Percentiles rank a stretch among this genome's conserved stretches.
These are phyloP conservation scores for Leptatherina wallacei DNA, from an alignment of 2,797 vertebrate species.

Conservation along the genomic window DNA sequence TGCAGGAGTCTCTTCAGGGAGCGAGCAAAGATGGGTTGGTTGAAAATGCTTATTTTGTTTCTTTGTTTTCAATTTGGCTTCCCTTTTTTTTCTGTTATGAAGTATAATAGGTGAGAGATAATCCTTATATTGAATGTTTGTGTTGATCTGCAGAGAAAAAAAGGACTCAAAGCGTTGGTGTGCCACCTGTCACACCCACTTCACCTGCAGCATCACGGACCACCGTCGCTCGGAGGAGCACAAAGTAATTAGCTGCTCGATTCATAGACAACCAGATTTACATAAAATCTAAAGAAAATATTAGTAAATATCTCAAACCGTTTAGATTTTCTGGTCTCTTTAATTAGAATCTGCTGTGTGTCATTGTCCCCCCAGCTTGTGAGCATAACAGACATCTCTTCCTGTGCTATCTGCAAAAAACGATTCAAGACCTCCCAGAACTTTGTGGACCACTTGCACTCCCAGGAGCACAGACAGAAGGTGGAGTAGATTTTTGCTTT, in stretches of 20 bases:
- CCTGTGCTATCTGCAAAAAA: conserved; percentile 92
- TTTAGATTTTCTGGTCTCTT: neutral
- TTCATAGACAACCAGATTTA: neutral
- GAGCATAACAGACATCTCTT: conserved; percentile 87
- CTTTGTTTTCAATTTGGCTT: neutral
- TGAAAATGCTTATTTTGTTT: neutral
- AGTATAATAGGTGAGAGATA: neutral
- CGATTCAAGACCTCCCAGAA: conserved; percentile 92
- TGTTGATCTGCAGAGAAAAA: conserved; percentile 82
- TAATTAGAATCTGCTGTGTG: neutral
- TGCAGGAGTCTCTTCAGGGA: conserved; percentile 87
- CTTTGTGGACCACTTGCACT: conserved; percentile 95
- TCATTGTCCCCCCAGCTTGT: conserved; percentile 81
- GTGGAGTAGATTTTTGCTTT: conserved; percentile 83
- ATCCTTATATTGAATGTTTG: neutral
- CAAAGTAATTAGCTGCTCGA: conserved; percentile 85
- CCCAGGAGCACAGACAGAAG: conserved; percentile 89
- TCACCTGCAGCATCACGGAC: conserved; percentile 86
- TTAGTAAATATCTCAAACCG: neutral
- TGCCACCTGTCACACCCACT: conserved; percentile 90
- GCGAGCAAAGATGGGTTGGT: conserved; percentile 85
- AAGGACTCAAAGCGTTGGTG: conserved; percentile 89
- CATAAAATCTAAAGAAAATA: neutral
- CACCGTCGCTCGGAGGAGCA: conserved; percentile 92
- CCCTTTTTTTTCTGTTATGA: neutral